These are phyloP conservation scores for Myotis daubentonii DNA, from an alignment of 2,797 vertebrate species.

Conservation along the genomic window DNA sequence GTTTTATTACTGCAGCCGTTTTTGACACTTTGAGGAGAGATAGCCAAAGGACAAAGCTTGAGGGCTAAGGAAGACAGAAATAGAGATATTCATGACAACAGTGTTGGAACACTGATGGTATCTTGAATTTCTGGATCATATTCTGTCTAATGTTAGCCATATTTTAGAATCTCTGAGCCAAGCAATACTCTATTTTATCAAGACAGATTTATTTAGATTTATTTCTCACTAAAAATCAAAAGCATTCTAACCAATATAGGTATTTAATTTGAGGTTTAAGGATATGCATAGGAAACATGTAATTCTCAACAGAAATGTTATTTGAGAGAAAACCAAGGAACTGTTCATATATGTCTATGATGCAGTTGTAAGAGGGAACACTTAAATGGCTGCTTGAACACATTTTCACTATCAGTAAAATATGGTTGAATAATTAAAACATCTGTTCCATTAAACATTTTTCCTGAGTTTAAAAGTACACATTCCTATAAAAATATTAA, in stretches of 20 bases:
- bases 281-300: neutral
- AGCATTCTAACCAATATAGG: neutral
- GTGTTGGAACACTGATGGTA: neutral
- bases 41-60: neutral
- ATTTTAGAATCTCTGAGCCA: neutral
- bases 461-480: neutral
- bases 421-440: slow-evolving; percentile 53
- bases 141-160: neutral
- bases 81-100: neutral
- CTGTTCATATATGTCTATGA: slow-evolving; percentile 41
- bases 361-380: slow-evolving; percentile 53
- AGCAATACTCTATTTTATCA: neutral
- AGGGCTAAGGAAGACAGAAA: neutral
- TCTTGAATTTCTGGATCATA: slow-evolving; percentile 32
- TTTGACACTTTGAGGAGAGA: neutral
- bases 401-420: neutral
- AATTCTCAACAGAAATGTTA: slow-evolving; percentile 52
- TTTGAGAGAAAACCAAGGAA: slow-evolving; percentile 50
- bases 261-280: slow-evolving; percentile 55
- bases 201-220: neutral
- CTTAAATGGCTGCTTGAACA: neutral
- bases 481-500: neutral
- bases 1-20: neutral
- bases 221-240: slow-evolving; percentile 39
- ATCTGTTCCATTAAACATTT: neutral